Conservation (phyloP, 2,888 invertebrate genomes). For the Agrotis clavis region DNA sequence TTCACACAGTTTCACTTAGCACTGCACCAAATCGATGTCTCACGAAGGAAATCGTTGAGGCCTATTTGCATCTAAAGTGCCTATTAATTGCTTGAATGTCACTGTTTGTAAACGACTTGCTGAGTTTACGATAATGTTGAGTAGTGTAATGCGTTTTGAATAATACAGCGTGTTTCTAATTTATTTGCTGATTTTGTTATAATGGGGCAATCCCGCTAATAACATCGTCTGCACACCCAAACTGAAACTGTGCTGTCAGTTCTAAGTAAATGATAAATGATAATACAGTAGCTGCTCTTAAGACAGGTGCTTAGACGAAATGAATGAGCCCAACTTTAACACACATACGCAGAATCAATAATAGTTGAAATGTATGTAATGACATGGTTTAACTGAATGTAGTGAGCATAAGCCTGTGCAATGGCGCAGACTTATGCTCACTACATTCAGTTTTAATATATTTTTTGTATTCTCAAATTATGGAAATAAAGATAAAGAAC, state of each 20-base stretch:
- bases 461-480: background rate
- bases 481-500: background rate
- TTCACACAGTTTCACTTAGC: slow-evolving; percentile 74
- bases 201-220: background rate
- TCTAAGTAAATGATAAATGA: no score
- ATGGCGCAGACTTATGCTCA: background rate
- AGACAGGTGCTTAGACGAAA: no score
- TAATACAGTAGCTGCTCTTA: no score
- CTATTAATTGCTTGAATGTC: slow-evolving; percentile 74
- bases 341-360: no score
- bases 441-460: background rate
- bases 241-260: no score
- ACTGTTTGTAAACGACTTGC: slow-evolving; percentile 59
- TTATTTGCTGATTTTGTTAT: background rate
- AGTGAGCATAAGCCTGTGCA: no score
- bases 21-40: slow-evolving; percentile 72
- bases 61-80: slow-evolving; percentile 79
- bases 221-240: no score
- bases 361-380: no score
- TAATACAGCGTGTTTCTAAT: slow-evolving; percentile 33
- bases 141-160: slow-evolving; percentile 49
- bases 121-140: slow-evolving; percentile 60
- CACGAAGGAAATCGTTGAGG: slow-evolving; percentile 72
- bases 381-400: no score
- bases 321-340: no score